These are phyloP conservation scores for Liparis tanakae DNA, from an alignment of 2,797 vertebrate genomes.

Conservation along the genomic window DNA sequence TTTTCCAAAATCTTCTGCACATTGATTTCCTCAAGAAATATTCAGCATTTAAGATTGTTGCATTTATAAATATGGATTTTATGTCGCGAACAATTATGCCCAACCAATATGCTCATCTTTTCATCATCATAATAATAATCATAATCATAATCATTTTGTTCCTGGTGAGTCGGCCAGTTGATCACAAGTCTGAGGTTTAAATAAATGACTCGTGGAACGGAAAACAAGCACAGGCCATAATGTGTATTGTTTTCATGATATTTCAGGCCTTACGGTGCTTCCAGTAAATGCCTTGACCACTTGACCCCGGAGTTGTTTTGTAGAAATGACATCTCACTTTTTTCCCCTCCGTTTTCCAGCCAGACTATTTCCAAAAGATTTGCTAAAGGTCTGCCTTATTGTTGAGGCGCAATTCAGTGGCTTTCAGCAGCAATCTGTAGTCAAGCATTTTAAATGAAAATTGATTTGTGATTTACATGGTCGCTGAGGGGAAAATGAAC, in stretches of 20 bases:
- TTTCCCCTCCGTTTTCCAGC: slow-evolving; percentile 38
- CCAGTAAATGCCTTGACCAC: slow-evolving; percentile 69
- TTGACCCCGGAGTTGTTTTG: slow-evolving; percentile 73
- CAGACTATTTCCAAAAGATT: slow-evolving; percentile 81
- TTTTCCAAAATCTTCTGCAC: background rate
- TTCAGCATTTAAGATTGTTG: slow-evolving; percentile 17
- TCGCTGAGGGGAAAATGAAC: slow-evolving; percentile 99
- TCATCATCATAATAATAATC: slow-evolving; percentile 35
- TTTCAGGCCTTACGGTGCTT: slow-evolving; percentile 62
- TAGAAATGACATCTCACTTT: slow-evolving; percentile 73
- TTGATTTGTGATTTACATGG: slow-evolving; percentile 99
- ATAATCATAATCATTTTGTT: slow-evolving; percentile 43
- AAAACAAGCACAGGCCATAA: slow-evolving; percentile 49
- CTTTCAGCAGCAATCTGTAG: slow-evolving; percentile 95
- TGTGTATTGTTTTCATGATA: slow-evolving; percentile 65
- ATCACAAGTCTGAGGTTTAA: slow-evolving; percentile 28
- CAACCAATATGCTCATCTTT: slow-evolving; percentile 50
- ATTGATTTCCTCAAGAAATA: slow-evolving; percentile 16
- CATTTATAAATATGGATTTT: slow-evolving; percentile 34
- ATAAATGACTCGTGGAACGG: slow-evolving; percentile 31
- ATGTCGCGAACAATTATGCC: slow-evolving; percentile 31
- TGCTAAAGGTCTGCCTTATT: slow-evolving; percentile 88
- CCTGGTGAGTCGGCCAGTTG: slow-evolving; percentile 32
- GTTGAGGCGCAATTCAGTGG: slow-evolving; percentile 87
- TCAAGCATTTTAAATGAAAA: slow-evolving; percentile 99